These are phyloP conservation scores for Pseudolaguvia tuberculata DNA, from an alignment of 2,113 vertebrate species.

Conservation along the genomic window DNA sequence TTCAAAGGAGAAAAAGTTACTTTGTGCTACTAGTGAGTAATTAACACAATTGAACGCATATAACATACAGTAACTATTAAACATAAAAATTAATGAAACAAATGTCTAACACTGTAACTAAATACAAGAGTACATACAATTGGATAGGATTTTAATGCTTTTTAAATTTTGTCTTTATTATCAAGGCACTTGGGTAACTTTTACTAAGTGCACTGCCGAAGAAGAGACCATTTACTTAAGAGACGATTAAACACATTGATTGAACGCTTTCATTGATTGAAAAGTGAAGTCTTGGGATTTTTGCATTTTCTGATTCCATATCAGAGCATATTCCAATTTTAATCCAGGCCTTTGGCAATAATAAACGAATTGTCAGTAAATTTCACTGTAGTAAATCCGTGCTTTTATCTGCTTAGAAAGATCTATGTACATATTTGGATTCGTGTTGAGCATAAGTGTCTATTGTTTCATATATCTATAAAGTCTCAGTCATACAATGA, in stretches of 20 bases:
- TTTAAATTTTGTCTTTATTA: constrained; percentile 6
- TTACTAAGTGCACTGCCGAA: constrained; percentile 60
- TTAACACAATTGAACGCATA: constrained; percentile 61
- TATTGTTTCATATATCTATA: constrained; percentile 34
- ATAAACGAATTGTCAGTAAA: constrained; percentile 39
- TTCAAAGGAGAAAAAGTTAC: constrained; percentile 37
- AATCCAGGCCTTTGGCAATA: constrained; percentile 18
- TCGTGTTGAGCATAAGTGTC: constrained; percentile 17
- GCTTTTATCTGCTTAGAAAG: constrained; percentile 52
- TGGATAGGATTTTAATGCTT: constrained; percentile 40
- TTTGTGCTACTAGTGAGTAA: constrained; percentile 46
- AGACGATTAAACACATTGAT: constrained; percentile 53
- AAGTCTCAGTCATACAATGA: constrained; percentile 16
- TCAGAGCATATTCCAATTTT: constrained; percentile 9
- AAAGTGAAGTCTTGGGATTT: constrained; percentile 65
- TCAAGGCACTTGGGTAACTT: constrained; percentile 63
- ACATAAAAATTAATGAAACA: constrained; percentile 47
- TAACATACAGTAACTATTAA: constrained; percentile 60
- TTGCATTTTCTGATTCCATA: constrained; percentile 48
- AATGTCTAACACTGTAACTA: constrained; percentile 52
- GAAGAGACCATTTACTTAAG: constrained; percentile 49
- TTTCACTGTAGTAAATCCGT: constrained; percentile 59
- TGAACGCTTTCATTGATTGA: constrained; percentile 50
- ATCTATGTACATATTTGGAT: constrained; percentile 39
- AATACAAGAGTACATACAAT: constrained; percentile 42